Evolutionary conservation across 2,113 vertebrate species (phyloP).

Genomic region (Vidua macroura): DNA sequence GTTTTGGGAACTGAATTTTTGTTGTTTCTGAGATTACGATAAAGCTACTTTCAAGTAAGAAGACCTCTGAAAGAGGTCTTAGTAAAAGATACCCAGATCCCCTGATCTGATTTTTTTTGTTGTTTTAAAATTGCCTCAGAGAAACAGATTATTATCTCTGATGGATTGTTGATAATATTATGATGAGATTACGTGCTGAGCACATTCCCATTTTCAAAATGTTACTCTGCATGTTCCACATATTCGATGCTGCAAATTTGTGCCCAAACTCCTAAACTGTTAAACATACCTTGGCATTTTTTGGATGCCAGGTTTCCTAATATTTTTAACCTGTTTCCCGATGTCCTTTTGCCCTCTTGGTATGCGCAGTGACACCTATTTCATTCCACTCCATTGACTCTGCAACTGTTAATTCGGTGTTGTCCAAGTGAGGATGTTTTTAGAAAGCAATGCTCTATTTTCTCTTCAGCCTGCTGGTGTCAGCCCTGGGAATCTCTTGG

Average conservation of each 20-base stretch:
- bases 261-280: not conserved
- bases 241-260: not conserved
- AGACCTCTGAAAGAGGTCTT: not conserved
- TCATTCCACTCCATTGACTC: not conserved
- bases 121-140: constrained; percentile 3
- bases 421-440: not conserved
- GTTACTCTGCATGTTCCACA: not conserved
- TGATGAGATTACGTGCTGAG: not conserved
- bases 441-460: not conserved
- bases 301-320: not conserved
- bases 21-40: not conserved
- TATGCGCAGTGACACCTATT: not conserved
- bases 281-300: not conserved
- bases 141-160: constrained; percentile 12
- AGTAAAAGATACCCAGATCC: not conserved
- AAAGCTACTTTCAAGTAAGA: not conserved
- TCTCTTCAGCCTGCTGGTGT: not conserved
- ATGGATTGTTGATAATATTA: not conserved
- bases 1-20: not conserved
- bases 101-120: not conserved
- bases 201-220: not conserved
- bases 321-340: not conserved
- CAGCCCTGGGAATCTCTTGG: not conserved
- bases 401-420: not conserved
- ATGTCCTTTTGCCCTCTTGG: not conserved